These are phyloP conservation scores for Bubalus kerabau DNA, from an alignment of 2,113 vertebrate genomes.

Conservation along the genomic window DNA sequence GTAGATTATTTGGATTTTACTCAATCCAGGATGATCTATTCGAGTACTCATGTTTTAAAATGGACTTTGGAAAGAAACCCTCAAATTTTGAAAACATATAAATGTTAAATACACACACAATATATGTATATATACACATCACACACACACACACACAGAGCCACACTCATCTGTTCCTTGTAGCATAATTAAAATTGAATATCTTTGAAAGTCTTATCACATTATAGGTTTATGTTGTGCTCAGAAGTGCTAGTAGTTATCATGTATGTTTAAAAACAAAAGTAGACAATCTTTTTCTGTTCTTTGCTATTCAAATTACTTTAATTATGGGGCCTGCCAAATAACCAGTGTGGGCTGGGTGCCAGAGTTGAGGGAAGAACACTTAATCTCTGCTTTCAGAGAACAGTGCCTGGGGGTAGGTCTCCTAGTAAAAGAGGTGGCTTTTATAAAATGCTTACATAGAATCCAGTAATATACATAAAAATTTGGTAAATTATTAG, in stretches of 20 bases:
- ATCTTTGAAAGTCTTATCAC: constrained; percentile 29
- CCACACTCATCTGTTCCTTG: not conserved
- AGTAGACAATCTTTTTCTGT: constrained; percentile 26
- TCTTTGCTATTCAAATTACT: not conserved
- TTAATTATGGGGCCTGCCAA: not conserved
- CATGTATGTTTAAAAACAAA: constrained; percentile 52
- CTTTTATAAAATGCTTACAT: not conserved
- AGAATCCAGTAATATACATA: not conserved
- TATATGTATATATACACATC: not conserved
- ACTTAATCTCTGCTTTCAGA: not conserved
- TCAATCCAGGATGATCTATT: not conserved
- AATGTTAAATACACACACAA: not conserved
- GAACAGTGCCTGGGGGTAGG: not conserved
- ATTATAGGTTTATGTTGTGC: not conserved
- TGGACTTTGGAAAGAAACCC: not conserved
- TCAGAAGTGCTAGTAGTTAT: not conserved
- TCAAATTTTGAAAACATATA: not conserved
- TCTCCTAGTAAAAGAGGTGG: not conserved
- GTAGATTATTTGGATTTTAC: not conserved
- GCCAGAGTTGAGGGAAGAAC: not conserved
- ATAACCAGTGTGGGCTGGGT: not conserved
- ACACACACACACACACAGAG: not conserved
- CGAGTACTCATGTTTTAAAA: not conserved
- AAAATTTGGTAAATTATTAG: not conserved
- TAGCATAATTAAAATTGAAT: constrained; percentile 7